Conservation (phyloP, 2,113 vertebrate species). For the Oryzias javanicus region DNA sequence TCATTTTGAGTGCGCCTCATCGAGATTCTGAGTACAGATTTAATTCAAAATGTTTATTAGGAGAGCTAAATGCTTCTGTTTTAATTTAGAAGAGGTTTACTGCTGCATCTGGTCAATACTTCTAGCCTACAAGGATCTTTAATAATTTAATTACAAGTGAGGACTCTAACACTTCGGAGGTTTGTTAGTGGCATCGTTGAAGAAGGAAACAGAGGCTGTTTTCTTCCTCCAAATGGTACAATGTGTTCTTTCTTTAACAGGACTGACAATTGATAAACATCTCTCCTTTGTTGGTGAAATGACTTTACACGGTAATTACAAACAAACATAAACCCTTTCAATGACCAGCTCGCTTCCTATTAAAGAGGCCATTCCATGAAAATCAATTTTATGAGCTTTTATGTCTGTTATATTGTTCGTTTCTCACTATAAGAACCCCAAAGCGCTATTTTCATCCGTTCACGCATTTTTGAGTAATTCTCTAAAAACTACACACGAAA, state of each 20-base stretch:
- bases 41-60: constrained; percentile 24
- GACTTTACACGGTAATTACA: constrained; percentile 11
- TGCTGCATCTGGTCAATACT: constrained; percentile 20
- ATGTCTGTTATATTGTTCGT: too few relatives aligned
- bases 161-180: background rate
- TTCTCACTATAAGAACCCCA: too few relatives aligned
- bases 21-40: constrained; percentile 21
- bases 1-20: constrained; percentile 17
- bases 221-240: background rate
- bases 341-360: too few relatives aligned
- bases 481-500: too few relatives aligned
- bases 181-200: too few relatives aligned
- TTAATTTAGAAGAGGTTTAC: constrained; percentile 24
- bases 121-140: constrained; percentile 14
- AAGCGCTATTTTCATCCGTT: too few relatives aligned
- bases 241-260: background rate
- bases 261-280: constrained; percentile 2
- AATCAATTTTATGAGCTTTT: too few relatives aligned
- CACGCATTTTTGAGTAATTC: too few relatives aligned
- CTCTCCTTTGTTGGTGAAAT: constrained; percentile 21
- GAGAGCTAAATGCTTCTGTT: constrained; percentile 18
- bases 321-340: too few relatives aligned
- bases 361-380: too few relatives aligned
- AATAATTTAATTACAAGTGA: constrained; percentile 35
- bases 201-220: background rate